Evolutionary conservation across 2,113 vertebrate species (phyloP).

Genomic region (Enhydra lutris): DNA sequence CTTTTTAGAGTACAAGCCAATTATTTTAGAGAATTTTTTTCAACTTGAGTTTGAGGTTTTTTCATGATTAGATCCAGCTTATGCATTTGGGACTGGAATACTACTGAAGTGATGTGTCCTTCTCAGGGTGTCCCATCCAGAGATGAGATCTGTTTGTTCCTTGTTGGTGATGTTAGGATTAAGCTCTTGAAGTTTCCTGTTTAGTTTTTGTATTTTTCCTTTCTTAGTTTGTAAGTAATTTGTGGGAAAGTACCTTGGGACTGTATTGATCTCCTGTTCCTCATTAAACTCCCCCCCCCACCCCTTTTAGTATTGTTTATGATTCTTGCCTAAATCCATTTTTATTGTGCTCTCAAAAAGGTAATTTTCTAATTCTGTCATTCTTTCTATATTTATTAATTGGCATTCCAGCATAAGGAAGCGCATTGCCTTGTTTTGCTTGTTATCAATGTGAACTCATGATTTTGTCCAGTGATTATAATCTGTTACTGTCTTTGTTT

Average conservation of each 20-base stretch:
- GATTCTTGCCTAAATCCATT: not conserved
- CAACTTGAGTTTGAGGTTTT: not conserved
- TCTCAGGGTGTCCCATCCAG: not conserved
- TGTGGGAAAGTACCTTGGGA: not conserved
- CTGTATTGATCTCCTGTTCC: not conserved
- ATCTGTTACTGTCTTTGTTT: not conserved
- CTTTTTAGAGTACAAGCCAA: not conserved
- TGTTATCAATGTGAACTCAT: not conserved
- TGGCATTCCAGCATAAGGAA: not conserved
- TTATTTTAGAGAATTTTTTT: not conserved
- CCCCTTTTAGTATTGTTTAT: not conserved
- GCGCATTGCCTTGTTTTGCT: not conserved
- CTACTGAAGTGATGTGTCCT: not conserved
- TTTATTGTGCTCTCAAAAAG: not conserved
- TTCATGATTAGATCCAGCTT: not conserved
- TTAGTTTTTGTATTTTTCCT: not conserved
- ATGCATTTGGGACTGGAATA: not conserved
- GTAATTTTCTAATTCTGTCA: not conserved
- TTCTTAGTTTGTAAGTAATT: not conserved
- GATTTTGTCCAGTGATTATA: not conserved
- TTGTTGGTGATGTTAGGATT: not conserved
- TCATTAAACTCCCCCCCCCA: not conserved
- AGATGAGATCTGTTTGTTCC: not conserved
- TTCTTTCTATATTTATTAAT: not conserved
- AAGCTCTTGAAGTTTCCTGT: not conserved